Percentiles rank a stretch among this genome's conserved stretches.
phyloP scores from a whole-genome alignment of 2,797 vertebrate species.

The Leontocebus nigricollis region DNA sequence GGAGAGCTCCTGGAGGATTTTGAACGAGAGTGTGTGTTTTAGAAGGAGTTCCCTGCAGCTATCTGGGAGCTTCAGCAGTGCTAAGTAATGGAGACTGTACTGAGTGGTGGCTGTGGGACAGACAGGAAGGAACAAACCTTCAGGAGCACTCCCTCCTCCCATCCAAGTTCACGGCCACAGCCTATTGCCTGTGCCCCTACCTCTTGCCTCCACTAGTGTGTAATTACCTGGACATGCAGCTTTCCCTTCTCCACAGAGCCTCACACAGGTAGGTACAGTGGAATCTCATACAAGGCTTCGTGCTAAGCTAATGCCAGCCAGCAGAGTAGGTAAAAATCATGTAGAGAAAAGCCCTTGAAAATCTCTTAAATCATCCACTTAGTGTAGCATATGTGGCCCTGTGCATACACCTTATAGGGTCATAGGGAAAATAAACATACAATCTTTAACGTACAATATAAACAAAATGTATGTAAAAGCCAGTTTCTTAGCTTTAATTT shows the following conservation, averaged over 20 bases:
- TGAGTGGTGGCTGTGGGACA: background rate
- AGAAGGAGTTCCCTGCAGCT: background rate
- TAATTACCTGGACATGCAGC: background rate
- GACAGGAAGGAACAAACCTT: background rate
- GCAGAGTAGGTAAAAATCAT: background rate
- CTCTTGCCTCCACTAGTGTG: background rate
- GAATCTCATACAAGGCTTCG: background rate
- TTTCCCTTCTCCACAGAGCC: background rate
- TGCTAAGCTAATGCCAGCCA: background rate
- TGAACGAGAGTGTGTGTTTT: background rate
- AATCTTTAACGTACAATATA: background rate
- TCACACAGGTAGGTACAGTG: background rate
- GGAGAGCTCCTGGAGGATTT: background rate
- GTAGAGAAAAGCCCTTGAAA: background rate
- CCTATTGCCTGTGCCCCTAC: fast-evolving
- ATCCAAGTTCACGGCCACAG: background rate
- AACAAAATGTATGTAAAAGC: background rate
- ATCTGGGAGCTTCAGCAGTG: background rate
- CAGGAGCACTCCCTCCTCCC: background rate
- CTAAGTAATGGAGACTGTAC: background rate
- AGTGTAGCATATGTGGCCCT: background rate
- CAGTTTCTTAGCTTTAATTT: background rate
- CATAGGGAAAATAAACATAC: background rate
- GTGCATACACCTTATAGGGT: background rate
- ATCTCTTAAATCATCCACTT: background rate